Base-by-base conservation (phyloP, 2,888 invertebrate species). In the Lottia scabra region DNA sequence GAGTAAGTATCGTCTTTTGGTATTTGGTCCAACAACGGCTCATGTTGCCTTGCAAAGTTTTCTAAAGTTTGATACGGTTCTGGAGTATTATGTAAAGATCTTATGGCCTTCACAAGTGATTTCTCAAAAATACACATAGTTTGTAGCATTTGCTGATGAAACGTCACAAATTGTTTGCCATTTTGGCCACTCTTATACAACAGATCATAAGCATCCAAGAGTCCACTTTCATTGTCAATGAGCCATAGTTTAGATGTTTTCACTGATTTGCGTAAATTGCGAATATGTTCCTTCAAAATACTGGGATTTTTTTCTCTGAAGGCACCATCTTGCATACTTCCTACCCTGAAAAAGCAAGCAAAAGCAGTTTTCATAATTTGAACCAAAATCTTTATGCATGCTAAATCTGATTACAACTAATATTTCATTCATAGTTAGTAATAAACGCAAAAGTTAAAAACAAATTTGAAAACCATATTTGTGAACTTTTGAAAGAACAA, bases 181-280 rank as follows among this genome's bases (percentile, higher is more conserved):
- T 65, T 62, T 15, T 74, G 65, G 62, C 71, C 75, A 19, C 72
- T 72, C 23, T 73, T 75, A 67, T 88, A 88, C 44, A 90, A 75
- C 2, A 89, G 78, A 16, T 86, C 85, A 72, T 90, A 90, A 10
- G 87, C 87, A 76, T 89, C 90, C 26, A 90, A 70, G 3, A 90
- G 79, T 1, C 89, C 90, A 68, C 89, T 88, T 73, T 90, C 90
- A 73, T 90, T 90, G 83, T 90, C 90, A 15, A 90, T 87, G 6
- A 90, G 80, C 89, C 90, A 90, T 16, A 90, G 79, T 70, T 86
- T 87, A 10, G 81, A 83, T 1, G 82, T 83, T 45, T 76, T 71
- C 23, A 81, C 78, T 6, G 86, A 86, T 70, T 85, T 82, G 2
- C 86, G 85, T 65, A 90, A 84, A 75, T 90, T 90, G 27, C 90